Evolutionary conservation across 1,140 invertebrate genomes (phyloP).

Genomic region (Tetragonula clypearis): DNA sequence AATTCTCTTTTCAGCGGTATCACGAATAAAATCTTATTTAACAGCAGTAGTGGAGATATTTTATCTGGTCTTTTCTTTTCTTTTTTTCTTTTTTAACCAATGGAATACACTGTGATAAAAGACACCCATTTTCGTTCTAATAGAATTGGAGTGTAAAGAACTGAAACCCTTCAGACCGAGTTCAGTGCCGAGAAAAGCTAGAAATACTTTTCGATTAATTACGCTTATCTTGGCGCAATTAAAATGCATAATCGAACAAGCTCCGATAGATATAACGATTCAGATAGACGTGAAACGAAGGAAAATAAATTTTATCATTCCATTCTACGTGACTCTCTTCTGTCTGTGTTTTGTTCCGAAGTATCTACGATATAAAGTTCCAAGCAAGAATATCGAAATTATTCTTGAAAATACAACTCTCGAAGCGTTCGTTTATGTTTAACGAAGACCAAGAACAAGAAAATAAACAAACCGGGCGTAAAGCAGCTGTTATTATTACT

Average conservation of each 20-base stretch:
- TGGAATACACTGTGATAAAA: neutral
- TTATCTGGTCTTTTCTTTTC: neutral
- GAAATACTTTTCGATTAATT: neutral
- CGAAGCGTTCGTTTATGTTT: neutral
- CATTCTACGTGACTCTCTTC: too few species aligned
- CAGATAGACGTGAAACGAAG: too few species aligned
- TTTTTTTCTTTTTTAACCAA: neutral
- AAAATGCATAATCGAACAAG: neutral
- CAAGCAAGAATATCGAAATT: neutral
- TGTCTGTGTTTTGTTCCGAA: neutral
- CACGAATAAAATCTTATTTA: too few species aligned
- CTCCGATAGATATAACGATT: too few species aligned
- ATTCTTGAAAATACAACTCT: neutral
- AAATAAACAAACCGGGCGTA: neutral
- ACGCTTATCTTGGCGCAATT: neutral
- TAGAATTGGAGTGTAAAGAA: constrained; percentile 20
- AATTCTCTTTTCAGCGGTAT: neutral
- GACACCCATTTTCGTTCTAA: neutral
- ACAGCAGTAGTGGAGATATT: neutral
- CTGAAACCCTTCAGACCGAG: neutral
- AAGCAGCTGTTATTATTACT: constrained; percentile 2
- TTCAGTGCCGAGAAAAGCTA: neutral
- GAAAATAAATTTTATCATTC: too few species aligned
- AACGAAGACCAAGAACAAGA: neutral
- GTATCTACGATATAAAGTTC: neutral